A percentile compares a stretch with the other conserved stretches of the same genome.
These are phyloP conservation scores for Stenchaetothrips biformis DNA, from an alignment of 2,888 invertebrate genomes.

Conservation along the genomic window DNA sequence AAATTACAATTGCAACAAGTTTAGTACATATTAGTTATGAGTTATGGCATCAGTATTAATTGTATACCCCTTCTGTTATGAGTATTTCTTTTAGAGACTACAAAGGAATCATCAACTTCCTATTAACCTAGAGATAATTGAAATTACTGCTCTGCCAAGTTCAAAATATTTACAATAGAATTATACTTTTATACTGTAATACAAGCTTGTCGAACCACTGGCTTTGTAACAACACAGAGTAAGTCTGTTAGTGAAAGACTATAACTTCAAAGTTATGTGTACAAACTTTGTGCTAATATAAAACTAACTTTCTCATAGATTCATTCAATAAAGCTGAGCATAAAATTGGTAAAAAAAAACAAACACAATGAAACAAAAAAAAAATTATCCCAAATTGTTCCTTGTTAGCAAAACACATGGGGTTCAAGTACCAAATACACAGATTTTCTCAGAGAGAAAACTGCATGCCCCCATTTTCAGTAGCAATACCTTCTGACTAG, in stretches of 20 bases:
- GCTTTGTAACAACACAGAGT: slow-evolving; percentile 18
- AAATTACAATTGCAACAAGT: background rate
- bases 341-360: slow-evolving; percentile 2
- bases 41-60: slow-evolving; percentile 9
- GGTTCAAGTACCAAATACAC: too few relatives aligned
- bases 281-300: slow-evolving; percentile 25
- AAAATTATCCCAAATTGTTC: background rate
- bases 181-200: background rate
- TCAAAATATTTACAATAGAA: slow-evolving; percentile 22
- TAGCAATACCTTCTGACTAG: slow-evolving; percentile 13
- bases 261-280: slow-evolving; percentile 17
- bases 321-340: slow-evolving; percentile 12
- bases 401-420: too few relatives aligned
- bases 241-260: slow-evolving; percentile 21
- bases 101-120: background rate
- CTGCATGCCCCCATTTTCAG: too few relatives aligned
- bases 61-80: background rate
- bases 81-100: background rate
- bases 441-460: too few relatives aligned
- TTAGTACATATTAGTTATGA: background rate
- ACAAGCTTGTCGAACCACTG: slow-evolving; percentile 4
- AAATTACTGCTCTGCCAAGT: slow-evolving; percentile 11
- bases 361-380: background rate
- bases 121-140: slow-evolving; percentile 3
- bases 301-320: slow-evolving; percentile 12